phyloP scores from a whole-genome alignment of 37 sponge, comb jelly and placozoan genomes.

The Ianthella basta region DNA sequence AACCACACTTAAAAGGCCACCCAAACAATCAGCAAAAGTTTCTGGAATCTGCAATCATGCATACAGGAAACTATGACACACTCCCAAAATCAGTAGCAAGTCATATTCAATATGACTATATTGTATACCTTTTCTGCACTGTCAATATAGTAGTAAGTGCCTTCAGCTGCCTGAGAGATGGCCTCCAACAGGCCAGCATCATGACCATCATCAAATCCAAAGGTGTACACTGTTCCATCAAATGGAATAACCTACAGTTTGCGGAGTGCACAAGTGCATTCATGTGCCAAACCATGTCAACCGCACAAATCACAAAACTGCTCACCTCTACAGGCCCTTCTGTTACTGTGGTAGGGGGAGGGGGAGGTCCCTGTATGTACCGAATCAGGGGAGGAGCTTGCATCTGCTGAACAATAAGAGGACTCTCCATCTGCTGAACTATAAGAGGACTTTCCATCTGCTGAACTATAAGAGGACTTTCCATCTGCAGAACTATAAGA shows the following conservation, averaged over 20 bases:
- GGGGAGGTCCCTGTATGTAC: too few species aligned
- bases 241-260: slow-evolving; percentile 29
- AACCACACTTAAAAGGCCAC: slow-evolving; percentile 86
- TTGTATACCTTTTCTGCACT: slow-evolving; percentile 83
- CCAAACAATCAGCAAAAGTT: slow-evolving; percentile 94
- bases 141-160: slow-evolving; percentile 92
- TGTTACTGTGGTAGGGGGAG: too few species aligned
- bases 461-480: background rate
- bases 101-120: too few species aligned
- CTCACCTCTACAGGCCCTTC: too few species aligned
- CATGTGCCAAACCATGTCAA: too few species aligned
- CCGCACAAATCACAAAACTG: too few species aligned
- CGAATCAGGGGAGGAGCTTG: slow-evolving; percentile 4
- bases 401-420: background rate
- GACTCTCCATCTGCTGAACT: slow-evolving; percentile 7
- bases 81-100: too few species aligned
- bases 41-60: slow-evolving; percentile 68
- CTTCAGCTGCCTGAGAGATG: slow-evolving; percentile 77
- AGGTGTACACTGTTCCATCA: slow-evolving; percentile 89
- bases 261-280: too few species aligned
- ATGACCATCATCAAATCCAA: slow-evolving; percentile 90
- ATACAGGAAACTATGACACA: background rate
- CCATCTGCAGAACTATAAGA: background rate
- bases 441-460: background rate
- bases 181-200: slow-evolving; percentile 77